A percentile compares a stretch with the other conserved stretches of the same genome.
phyloP scores from a whole-genome alignment of 1,140 invertebrate species.

The Dendrolimus kikuchii region DNA sequence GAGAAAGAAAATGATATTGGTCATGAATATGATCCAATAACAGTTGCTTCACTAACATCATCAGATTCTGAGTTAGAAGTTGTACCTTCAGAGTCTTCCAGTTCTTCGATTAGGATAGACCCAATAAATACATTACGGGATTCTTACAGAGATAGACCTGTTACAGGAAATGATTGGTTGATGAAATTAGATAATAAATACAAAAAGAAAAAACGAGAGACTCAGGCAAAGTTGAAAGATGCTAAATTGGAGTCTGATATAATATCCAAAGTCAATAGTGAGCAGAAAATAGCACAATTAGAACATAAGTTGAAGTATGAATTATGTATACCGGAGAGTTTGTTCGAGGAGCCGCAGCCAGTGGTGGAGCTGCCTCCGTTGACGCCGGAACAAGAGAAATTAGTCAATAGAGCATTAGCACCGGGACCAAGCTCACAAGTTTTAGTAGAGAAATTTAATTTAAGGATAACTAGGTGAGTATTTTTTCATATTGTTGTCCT shows the following conservation, averaged over 20 bases:
- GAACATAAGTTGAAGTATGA: conserved; percentile 61
- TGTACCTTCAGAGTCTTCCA: conserved; percentile 56
- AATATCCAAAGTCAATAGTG: conserved; percentile 60
- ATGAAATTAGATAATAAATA: conserved; percentile 54
- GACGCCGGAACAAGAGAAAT: conserved; percentile 66
- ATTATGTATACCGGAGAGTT: conserved; percentile 57
- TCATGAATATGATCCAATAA: conserved; percentile 61
- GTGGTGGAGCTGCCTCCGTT: conserved; percentile 66
- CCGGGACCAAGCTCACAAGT: conserved; percentile 65
- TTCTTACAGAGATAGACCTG: conserved; percentile 35
- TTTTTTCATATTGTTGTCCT: background rate
- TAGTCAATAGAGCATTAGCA: conserved; percentile 67
- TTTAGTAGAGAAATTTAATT: conserved; percentile 75
- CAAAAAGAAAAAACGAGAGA: conserved; percentile 49
- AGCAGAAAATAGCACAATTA: conserved; percentile 54
- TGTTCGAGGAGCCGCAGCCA: conserved; percentile 56
- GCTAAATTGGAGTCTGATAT: conserved; percentile 50
- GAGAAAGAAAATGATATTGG: conserved; percentile 33
- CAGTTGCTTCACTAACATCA: conserved; percentile 60
- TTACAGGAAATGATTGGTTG: conserved; percentile 52
- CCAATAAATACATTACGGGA: conserved; percentile 54
- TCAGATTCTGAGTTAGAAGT: conserved; percentile 65
- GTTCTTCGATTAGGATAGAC: conserved; percentile 51
- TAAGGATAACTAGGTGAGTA: conserved; percentile 71
- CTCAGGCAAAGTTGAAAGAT: conserved; percentile 50